Evolutionary conservation across 2,113 vertebrate species (phyloP), one percentile per base, ranked within the genome.

Genomic region (Oreochromis aureus): DNA sequence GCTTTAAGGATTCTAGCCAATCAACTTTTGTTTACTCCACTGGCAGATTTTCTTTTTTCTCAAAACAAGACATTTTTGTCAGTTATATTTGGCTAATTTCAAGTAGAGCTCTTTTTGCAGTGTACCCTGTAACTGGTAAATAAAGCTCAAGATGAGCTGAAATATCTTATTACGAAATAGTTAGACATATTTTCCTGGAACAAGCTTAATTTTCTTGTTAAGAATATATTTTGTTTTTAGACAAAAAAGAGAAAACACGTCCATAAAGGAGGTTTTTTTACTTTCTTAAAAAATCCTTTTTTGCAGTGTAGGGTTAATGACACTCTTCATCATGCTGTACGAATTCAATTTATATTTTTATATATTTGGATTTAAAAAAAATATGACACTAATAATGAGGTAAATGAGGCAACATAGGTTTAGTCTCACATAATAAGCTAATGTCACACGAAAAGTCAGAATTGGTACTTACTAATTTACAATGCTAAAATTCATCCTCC

Each of bases 281-380:
- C 10, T 0, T 66, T 0, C 32, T n/a, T 36, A 6, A 66, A 39
- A 36, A 36, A 39, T 36, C 1, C 2, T 0, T 5, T n/a, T 61
- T 36, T 66, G 18, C 32, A 39, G 61, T 66, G 6, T 36, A 11
- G 18, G 18, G 61, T 66, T 66, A 22, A 13, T 41, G 34, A 41
- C 34, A 41, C 34, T 69, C 34, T 8, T 41, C 34, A 0, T 69
- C 19, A 22, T 69, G 34, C 19, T 0, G 6, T 0, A 71, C 0
- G 12, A 41, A 44, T 22, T 71, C 0, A 71, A 44, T 44, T 22
- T 4, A 15, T 4, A 15, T 15, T 3, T 0, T 36, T 0, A 63
- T 36, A 41, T 71, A 71, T 71, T 71, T 39, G 2, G 15, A 63
- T 63, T 18, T 1, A 1, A 0, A 3, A 59, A 59, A 32, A 61